Evolutionary conservation across 2,113 vertebrate species (phyloP).

Genomic region (Gnathochromis pfefferi): DNA sequence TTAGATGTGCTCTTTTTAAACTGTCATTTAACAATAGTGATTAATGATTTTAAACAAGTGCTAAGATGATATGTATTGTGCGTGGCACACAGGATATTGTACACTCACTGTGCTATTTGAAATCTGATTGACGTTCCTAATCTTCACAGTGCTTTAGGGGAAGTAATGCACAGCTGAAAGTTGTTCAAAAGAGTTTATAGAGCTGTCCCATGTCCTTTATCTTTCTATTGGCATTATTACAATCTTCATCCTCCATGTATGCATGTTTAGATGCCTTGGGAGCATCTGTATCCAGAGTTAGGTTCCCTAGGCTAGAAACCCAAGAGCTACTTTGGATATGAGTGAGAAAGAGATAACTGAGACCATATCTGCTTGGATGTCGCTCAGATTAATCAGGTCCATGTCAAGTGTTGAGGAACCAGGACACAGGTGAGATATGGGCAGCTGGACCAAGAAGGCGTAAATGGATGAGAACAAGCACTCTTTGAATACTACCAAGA

Average conservation of each 20-base stretch:
- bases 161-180: neutral
- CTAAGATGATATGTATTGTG: neutral
- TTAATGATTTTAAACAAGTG: neutral
- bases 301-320: neutral
- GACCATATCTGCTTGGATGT: neutral
- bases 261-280: neutral
- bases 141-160: neutral
- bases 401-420: neutral
- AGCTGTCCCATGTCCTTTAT: neutral
- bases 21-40: neutral
- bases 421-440: neutral
- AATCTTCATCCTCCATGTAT: neutral
- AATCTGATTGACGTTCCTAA: neutral
- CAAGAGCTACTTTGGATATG: neutral
- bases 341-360: neutral
- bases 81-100: neutral
- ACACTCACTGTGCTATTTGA: neutral
- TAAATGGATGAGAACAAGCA: neutral
- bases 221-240: neutral
- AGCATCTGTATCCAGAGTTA: neutral
- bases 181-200: neutral
- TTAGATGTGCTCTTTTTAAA: neutral
- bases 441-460: accelerated
- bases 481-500: neutral
- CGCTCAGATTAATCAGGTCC: neutral